Base-by-base conservation (phyloP, 2,888 invertebrate species). In the Melolontha melolontha region DNA sequence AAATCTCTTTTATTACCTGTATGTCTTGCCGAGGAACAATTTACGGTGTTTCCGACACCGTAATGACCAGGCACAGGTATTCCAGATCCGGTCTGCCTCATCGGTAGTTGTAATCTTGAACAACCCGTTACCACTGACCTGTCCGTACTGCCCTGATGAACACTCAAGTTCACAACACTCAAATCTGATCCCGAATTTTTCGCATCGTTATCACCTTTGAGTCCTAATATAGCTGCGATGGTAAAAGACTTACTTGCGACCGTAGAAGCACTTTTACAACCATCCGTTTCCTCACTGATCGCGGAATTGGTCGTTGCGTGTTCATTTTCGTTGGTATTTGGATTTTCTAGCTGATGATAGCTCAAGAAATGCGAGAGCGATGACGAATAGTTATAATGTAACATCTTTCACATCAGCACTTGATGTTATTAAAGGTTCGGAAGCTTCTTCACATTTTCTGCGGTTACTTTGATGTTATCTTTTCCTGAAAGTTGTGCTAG, bases 151-250 rank as follows among this genome's bases (percentile, higher is more conserved):
- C 74, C 76, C 27, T 65, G 65, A 72, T 87, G 87, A 0, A 87
- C 87, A 72, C 87, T 87, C 62, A 88, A 74, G 68, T 87, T 88
- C 81, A 88, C 87, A 50, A 81, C 81, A 73, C 76, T 80, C 52
- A 80, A 68, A 73, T 81, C 80, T 1, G 77, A 75, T 6, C 77
- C 72, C 5, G 75, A 67, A 66, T 50, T 70, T 52, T 66, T 63
- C 14, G 16, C 34, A 12, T 70, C 69, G 63, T 62, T 70, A 47
- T 72, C 69, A 70, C 81, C 80, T 66, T 91, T 90, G 72, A 94
- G 81, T 0, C 94, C 95, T 75, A 95, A 87, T 77, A 95, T 94
- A 71, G 94, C 94, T 72, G 94, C 95, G 75, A 95, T 95, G 22
- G 95, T 95, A 77, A 95, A 95, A 5, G 93, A 93, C 72, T 83